A percentile compares a stretch with the other conserved stretches of the same genome.
phyloP scores from a whole-genome alignment of 2,888 invertebrate species.

The Glaucopsyche alexis region DNA sequence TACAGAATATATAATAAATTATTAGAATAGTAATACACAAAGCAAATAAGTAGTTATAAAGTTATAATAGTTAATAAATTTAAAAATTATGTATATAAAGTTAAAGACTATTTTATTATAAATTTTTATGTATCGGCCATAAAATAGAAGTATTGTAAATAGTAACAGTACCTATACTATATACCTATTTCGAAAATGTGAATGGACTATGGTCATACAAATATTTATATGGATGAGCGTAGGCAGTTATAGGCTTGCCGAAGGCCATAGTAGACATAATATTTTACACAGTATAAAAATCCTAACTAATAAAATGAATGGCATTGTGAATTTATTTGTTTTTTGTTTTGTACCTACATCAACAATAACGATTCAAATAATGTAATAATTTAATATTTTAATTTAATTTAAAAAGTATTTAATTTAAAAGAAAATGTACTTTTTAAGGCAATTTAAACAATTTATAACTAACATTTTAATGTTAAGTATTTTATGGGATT shows the following conservation, averaged over 20 bases:
- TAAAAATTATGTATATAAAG: not conserved
- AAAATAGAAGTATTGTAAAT: not conserved
- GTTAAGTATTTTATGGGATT: too few species aligned
- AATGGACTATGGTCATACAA: not conserved
- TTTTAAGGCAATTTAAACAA: too few species aligned
- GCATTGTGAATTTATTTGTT: not conserved
- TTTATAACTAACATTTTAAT: too few species aligned
- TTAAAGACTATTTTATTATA: not conserved
- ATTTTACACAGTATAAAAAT: conserved; percentile 8
- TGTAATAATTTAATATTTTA: not conserved
- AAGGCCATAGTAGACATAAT: not conserved
- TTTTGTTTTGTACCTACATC: not conserved
- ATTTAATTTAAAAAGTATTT: too few species aligned
- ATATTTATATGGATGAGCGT: not conserved
- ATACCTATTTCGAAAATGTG: not conserved
- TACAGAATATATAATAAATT: too few species aligned
- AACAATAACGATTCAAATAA: not conserved
- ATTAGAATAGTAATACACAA: not conserved
- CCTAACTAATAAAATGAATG: not conserved
- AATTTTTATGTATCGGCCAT: not conserved
- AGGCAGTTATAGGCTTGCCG: not conserved
- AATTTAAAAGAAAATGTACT: too few species aligned
- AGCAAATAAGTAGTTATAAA: not conserved
- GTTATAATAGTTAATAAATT: not conserved
- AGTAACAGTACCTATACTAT: not conserved